A percentile compares a stretch with the other conserved stretches of the same genome.
Conservation (phyloP, 2,888 invertebrate genomes). For the Polietes domitor region DNA sequence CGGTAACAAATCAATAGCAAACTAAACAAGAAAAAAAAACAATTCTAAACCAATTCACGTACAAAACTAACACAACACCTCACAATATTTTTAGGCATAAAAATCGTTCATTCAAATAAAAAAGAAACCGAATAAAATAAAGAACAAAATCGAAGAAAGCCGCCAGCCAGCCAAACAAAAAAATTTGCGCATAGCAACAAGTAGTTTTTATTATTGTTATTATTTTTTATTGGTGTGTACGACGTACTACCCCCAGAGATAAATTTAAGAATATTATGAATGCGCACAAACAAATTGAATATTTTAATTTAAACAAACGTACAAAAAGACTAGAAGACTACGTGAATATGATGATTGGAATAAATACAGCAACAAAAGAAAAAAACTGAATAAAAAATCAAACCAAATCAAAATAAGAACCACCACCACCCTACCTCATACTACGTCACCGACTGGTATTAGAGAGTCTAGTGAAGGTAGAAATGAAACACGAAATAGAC, state of each 20-base stretch:
- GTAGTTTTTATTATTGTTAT: constrained; percentile 38
- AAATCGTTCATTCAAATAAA: background rate
- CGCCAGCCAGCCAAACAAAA: background rate
- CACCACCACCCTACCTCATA: background rate
- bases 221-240: background rate
- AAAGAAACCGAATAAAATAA: constrained; percentile 5
- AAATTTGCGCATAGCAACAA: constrained; percentile 61
- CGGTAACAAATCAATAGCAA: constrained; percentile 59
- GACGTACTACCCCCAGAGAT: background rate
- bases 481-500: too few relatives aligned
- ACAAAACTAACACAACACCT: background rate
- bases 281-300: constrained; percentile 21
- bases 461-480: background rate
- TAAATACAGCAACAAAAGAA: background rate
- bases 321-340: constrained; percentile 22
- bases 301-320: constrained; percentile 47
- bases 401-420: background rate
- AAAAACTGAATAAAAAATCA: constrained; percentile 12
- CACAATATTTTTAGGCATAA: constrained; percentile 50
- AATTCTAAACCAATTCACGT: background rate
- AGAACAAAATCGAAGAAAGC: constrained; percentile 3
- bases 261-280: background rate
- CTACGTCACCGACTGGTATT: background rate
- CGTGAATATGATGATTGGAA: constrained; percentile 39
- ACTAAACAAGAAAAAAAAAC: constrained; percentile 36